Evolutionary conservation across 2,888 invertebrate species (phyloP).

Genomic region (Drosophila incognita): DNA sequence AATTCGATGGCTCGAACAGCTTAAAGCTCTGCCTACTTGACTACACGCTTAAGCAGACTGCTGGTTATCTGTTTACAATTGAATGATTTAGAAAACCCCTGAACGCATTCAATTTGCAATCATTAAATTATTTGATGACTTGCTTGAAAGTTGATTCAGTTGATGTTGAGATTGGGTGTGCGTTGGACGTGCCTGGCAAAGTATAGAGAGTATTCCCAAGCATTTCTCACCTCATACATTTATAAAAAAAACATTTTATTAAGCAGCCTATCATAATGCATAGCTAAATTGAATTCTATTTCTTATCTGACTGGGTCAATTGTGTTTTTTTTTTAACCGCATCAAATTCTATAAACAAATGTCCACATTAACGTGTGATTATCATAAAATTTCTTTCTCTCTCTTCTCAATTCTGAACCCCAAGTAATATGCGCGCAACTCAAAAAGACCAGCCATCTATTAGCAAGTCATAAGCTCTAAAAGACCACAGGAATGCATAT

Average conservation of each 20-base stretch:
- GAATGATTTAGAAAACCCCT: conserved; percentile 61
- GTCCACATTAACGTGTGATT: conserved; percentile 40
- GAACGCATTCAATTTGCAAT: conserved; percentile 65
- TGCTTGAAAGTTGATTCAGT: conserved; percentile 48
- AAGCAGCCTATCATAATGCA: not conserved
- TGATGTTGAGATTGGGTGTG: conserved; percentile 1
- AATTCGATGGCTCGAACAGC: conserved; percentile 53
- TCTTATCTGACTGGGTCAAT: conserved; percentile 44
- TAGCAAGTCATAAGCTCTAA: conserved; percentile 40
- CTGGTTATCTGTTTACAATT: conserved; percentile 56
- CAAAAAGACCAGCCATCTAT: conserved; percentile 30
- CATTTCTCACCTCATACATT: not conserved
- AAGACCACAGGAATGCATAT: conserved; percentile 36
- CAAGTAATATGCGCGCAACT: conserved; percentile 34
- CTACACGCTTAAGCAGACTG: conserved; percentile 24
- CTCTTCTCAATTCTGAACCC: conserved; percentile 20
- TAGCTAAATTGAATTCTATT: conserved; percentile 5
- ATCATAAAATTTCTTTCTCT: conserved; percentile 33
- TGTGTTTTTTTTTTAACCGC: conserved; percentile 2
- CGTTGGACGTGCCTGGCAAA: not conserved
- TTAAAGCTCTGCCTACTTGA: conserved; percentile 38
- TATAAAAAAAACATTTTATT: not conserved
- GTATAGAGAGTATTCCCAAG: not conserved
- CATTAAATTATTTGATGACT: conserved; percentile 43
- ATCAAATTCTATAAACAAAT: conserved; percentile 21